Percentiles rank a stretch among this genome's conserved stretches.
Evolutionary conservation across 1,140 invertebrate genomes (phyloP).

Genomic region (Hylaeus anthracinus): DNA sequence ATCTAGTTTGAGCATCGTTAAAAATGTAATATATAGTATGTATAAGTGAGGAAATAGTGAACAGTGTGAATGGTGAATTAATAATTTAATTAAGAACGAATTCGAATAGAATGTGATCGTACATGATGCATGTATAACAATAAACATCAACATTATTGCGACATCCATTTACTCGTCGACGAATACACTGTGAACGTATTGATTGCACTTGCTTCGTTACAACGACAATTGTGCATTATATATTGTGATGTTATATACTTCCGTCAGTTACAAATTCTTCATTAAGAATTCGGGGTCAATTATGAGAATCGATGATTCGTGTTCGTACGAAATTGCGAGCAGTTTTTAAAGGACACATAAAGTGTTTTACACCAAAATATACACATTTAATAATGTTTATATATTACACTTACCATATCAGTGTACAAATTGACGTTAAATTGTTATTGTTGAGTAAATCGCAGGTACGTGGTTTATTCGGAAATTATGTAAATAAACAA

Average conservation of each 20-base stretch:
- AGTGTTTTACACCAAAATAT: constrained; percentile 4
- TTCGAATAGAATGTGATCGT: neutral
- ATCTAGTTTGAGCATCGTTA: neutral
- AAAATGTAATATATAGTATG: neutral
- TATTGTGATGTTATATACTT: neutral
- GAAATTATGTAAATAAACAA: constrained; percentile 60
- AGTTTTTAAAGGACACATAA: neutral
- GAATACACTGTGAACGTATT: constrained; percentile 39
- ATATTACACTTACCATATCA: constrained; percentile 59
- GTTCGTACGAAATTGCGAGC: neutral
- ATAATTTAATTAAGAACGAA: neutral
- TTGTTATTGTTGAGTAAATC: constrained; percentile 39
- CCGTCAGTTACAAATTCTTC: neutral
- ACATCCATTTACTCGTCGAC: constrained; percentile 29
- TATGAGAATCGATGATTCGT: neutral
- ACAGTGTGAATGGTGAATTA: constrained; percentile 12
- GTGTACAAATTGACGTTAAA: constrained; percentile 51
- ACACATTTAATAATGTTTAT: constrained; percentile 9
- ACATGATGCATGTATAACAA: constrained; percentile 3
- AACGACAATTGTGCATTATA: constrained; percentile 14
- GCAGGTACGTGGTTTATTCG: constrained; percentile 48
- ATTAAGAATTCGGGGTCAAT: neutral
- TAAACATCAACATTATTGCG: constrained; percentile 15
- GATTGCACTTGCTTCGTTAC: constrained; percentile 41
- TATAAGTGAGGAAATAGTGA: neutral